Conservation (phyloP, 2,797 vertebrate genomes). For the Eulemur rubriventer region DNA sequence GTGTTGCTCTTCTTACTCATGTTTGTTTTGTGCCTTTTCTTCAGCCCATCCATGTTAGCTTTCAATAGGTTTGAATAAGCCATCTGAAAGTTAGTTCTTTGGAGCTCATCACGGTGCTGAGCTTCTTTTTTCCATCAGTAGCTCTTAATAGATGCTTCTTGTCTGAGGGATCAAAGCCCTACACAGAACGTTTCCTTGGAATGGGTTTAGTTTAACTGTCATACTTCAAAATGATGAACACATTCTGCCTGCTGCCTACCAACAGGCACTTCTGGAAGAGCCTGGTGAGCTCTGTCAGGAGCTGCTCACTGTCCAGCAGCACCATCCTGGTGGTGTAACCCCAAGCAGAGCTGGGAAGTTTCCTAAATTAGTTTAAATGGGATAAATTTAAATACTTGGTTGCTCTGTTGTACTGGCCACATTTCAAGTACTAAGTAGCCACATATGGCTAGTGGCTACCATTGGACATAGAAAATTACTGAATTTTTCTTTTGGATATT, state of each 20-base stretch:
- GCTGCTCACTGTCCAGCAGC: constrained; percentile 78
- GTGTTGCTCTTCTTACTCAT: constrained; percentile 89
- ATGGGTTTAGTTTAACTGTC: constrained; percentile 92
- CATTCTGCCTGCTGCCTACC: constrained; percentile 85
- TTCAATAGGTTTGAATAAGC: constrained; percentile 93
- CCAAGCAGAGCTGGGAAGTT: neutral
- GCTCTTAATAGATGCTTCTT: constrained; percentile 93
- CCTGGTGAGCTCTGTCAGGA: constrained; percentile 92
- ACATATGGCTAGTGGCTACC: neutral
- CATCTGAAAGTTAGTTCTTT: constrained; percentile 97
- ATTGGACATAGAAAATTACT: neutral
- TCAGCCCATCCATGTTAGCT: constrained; percentile 93
- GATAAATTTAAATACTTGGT: neutral
- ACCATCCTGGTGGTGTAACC: neutral
- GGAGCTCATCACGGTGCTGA: constrained; percentile 94
- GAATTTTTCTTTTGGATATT: neutral
- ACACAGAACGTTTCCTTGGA: constrained; percentile 89
- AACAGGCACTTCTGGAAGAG: constrained; percentile 92
- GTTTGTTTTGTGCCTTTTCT: constrained; percentile 96
- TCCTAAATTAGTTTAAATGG: neutral
- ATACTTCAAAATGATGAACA: constrained; percentile 92
- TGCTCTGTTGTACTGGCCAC: neutral
- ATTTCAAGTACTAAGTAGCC: neutral
- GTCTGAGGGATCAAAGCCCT: constrained; percentile 91
- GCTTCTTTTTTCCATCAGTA: constrained; percentile 93